Base-by-base conservation (phyloP, 1,140 invertebrate species). In the Lanistes nyassanus region DNA sequence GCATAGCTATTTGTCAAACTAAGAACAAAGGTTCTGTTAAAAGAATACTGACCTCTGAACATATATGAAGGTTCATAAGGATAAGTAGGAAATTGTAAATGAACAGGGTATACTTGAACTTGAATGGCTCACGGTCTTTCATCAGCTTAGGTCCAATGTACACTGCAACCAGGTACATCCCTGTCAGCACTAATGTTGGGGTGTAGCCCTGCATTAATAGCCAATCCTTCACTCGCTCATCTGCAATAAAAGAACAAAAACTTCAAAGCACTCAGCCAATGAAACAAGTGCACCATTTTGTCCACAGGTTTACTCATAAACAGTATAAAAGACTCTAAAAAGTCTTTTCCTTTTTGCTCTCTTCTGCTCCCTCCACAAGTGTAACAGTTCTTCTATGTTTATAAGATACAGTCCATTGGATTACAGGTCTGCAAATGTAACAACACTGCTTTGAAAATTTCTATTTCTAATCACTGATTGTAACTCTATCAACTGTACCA, bases 161-260 rank as follows among this genome's bases (percentile, higher is more conserved):
- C 16, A 97, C 95, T 76, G 96, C 92, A 68, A 94, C 89, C 42
- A 97, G 90, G 86, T 98, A 98, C 26, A 94, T 75, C 89, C 96
- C 97, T 79, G 92, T 93, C 60, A 97, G 79, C 29, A 90, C 89
- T 37, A 97, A 85, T 4, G 97, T 98, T 26, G 97, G 96, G 81
- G 94, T 91, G n/a, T 96, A 96, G 76, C 95, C 94, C 70, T 93
- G 93, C 94, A 97, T 96, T 91, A 98, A 92, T n/a, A 93, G 90
- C 95, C 96, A 98, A 82, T 94, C 92, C 75, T 93, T 94, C 42
- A 98, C 95, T 77, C 97, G 92, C 37, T 81, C 78, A 80, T 88
- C 86, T 86, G 79, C 66, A 82, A 84, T 5, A 31, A 70, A 11
- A 4, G 37, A 11, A 23, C 51, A 53, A 11, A 53, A 53, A 53